These are phyloP conservation scores for Ivindomyrus marchei DNA, from an alignment of 2,113 vertebrate genomes.

Conservation along the genomic window DNA sequence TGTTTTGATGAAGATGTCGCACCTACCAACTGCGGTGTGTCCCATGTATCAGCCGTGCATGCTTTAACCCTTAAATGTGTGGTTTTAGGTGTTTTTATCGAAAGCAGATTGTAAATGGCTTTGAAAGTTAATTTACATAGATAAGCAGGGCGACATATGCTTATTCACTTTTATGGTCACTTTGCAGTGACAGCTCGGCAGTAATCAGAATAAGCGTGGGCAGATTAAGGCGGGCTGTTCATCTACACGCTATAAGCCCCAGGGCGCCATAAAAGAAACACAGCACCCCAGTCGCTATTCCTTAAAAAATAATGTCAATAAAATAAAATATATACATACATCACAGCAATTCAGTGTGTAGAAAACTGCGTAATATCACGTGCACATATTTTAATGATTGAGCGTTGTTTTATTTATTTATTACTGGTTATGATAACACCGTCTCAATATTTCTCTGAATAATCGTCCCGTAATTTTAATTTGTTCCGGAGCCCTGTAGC, in stretches of 20 bases:
- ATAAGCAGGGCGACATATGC: constrained; percentile 33
- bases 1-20: neutral
- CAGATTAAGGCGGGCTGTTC: constrained; percentile 50
- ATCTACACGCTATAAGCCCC: constrained; percentile 57
- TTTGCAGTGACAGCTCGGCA: constrained; percentile 36
- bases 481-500: neutral
- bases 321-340: neutral
- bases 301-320: neutral
- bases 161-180: constrained; percentile 37
- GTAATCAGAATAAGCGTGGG: neutral
- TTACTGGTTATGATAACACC: neutral
- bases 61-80: neutral
- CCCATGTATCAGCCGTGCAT: neutral
- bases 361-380: neutral
- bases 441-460: neutral
- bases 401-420: neutral
- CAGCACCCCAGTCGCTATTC: constrained; percentile 36
- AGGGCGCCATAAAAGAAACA: constrained; percentile 39
- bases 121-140: constrained; percentile 30
- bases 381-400: neutral
- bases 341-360: neutral
- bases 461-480: neutral
- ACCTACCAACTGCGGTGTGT: neutral
- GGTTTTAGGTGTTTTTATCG: constrained; percentile 24
- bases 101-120: constrained; percentile 18